Evolutionary conservation across 2,113 vertebrate genomes (phyloP).

Genomic region (Ameiurus melas): DNA sequence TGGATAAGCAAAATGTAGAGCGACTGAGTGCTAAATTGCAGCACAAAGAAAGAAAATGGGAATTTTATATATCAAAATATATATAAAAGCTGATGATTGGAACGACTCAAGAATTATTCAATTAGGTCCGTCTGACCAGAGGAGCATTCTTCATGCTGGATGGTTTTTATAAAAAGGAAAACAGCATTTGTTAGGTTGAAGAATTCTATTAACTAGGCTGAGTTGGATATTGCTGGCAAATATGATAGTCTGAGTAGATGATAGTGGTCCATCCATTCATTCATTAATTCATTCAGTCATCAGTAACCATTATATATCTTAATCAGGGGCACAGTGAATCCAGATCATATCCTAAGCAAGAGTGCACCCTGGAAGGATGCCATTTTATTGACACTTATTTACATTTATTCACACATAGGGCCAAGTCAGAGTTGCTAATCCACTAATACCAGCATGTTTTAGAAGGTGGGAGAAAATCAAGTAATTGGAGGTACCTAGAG

Average conservation of each 20-base stretch:
- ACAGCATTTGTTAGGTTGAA: not conserved
- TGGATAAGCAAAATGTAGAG: not conserved
- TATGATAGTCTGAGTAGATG: not conserved
- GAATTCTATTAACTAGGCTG: not conserved
- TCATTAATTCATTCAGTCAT: too few relatives aligned
- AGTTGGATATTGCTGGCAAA: not conserved
- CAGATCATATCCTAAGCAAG: not conserved
- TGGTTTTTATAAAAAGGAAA: not conserved
- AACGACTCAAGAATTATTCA: not conserved
- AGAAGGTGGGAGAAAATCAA: not conserved
- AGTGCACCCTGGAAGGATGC: too few relatives aligned
- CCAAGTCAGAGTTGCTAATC: not conserved
- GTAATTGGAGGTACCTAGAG: not conserved
- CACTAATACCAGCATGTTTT: not conserved
- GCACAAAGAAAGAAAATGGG: not conserved
- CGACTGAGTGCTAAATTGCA: not conserved
- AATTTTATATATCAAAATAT: not conserved
- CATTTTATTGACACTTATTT: not conserved
- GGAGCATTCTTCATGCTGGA: not conserved
- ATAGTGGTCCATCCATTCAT: not conserved
- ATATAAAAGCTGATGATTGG: not conserved
- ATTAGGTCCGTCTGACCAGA: not conserved
- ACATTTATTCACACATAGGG: not conserved
- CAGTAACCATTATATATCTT: not conserved
- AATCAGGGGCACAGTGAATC: not conserved